Percentiles rank a stretch among this genome's conserved stretches.
Evolutionary conservation across 1,140 invertebrate species (phyloP).

Genomic region (Spodoptera frugiperda): DNA sequence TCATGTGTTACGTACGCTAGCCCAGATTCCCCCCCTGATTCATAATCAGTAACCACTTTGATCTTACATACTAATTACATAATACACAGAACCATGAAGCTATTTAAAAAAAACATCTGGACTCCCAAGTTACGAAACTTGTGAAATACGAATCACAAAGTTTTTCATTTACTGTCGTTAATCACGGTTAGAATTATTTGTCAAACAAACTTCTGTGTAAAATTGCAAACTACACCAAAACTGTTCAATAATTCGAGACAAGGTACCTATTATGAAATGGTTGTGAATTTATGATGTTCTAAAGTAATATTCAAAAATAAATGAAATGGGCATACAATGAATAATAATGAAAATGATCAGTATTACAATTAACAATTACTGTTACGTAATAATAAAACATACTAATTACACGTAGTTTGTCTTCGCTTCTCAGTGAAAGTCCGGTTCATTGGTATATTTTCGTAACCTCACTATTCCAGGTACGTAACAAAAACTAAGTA

Average conservation of each 20-base stretch:
- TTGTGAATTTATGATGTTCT: not conserved
- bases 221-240: too few relatives aligned
- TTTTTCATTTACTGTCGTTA: too few relatives aligned
- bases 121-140: too few relatives aligned
- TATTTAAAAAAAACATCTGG: too few relatives aligned
- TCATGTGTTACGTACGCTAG: conserved; percentile 9
- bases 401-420: not conserved
- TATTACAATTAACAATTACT: not conserved
- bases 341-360: not conserved
- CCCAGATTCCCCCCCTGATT: not conserved
- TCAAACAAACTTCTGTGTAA: too few relatives aligned
- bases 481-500: conserved; percentile 9
- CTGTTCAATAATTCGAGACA: too few relatives aligned
- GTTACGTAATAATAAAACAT: not conserved
- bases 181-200: too few relatives aligned
- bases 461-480: not conserved
- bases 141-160: too few relatives aligned
- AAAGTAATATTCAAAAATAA: not conserved
- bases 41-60: not conserved
- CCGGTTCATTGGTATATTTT: conserved; percentile 3
- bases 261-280: too few relatives aligned
- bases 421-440: not conserved
- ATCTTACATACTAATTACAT: not conserved
- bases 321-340: not conserved
- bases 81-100: too few relatives aligned